These are phyloP conservation scores for Noctuana brunneofusca DNA, from an alignment of 2,888 invertebrate genomes.

Conservation along the genomic window DNA sequence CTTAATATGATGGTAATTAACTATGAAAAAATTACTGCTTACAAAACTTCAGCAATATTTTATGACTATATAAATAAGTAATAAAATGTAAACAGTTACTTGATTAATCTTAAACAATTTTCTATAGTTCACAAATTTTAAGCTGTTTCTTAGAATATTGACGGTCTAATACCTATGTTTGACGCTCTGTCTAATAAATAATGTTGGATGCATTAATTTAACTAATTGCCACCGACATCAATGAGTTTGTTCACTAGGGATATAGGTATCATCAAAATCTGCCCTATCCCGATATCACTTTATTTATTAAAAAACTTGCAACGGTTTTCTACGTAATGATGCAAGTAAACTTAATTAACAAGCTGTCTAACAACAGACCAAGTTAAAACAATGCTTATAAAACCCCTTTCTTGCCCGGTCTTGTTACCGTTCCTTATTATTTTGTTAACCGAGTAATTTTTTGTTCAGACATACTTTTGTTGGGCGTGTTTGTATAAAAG, in stretches of 20 bases:
- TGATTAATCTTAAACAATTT: no score
- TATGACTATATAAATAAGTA: no score
- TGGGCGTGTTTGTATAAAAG: constrained; percentile 11
- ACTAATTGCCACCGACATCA: neutral
- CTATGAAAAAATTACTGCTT: no score
- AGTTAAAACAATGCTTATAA: constrained; percentile 36
- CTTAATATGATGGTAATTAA: no score
- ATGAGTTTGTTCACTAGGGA: no score
- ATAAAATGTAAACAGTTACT: no score
- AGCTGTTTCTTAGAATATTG: no score
- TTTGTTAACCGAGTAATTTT: constrained; percentile 30
- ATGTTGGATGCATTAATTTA: neutral
- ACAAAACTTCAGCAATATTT: no score
- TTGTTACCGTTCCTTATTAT: constrained; percentile 25
- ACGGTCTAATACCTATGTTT: no score
- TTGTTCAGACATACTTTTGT: constrained; percentile 18
- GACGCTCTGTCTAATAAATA: no score
- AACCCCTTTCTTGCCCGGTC: constrained; percentile 21
- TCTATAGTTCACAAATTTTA: neutral
- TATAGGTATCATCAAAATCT: neutral
- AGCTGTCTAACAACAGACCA: constrained; percentile 36
- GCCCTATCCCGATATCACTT: neutral
- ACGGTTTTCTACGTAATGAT: constrained; percentile 34
- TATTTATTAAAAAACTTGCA: constrained; percentile 11
- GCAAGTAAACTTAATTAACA: constrained; percentile 40